Percentiles rank a stretch among this genome's conserved stretches.
phyloP scores from a whole-genome alignment of 2,113 vertebrate genomes.

The Pardalotus punctatus region DNA sequence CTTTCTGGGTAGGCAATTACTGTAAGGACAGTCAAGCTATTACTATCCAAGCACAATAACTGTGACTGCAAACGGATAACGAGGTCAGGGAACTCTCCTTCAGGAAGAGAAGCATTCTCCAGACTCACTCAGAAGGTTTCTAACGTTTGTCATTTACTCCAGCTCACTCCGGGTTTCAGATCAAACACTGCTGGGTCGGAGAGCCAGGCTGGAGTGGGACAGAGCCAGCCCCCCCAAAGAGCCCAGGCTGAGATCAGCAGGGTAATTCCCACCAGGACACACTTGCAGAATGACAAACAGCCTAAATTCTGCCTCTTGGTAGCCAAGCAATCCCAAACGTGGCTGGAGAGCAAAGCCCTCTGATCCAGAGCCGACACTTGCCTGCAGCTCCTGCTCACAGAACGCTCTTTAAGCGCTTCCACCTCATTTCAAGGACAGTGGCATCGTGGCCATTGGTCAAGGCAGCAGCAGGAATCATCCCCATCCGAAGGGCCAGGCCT shows the following conservation, averaged over 20 bases:
- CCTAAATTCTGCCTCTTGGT: neutral
- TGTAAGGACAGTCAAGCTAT: neutral
- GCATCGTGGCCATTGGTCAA: neutral
- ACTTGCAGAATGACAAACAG: neutral
- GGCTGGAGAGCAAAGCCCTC: neutral
- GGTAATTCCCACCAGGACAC: neutral
- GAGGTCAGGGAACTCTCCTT: neutral
- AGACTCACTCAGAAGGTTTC: neutral
- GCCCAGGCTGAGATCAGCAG: neutral
- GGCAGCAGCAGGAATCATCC: constrained; percentile 15
- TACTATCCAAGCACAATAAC: neutral
- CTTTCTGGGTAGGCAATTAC: neutral
- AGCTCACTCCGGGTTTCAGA: neutral
- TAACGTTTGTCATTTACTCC: neutral
- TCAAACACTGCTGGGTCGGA: neutral
- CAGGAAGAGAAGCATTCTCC: neutral
- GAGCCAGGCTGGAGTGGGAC: neutral
- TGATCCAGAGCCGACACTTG: neutral
- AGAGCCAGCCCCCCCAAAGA: neutral
- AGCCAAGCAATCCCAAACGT: neutral
- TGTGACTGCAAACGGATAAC: neutral
- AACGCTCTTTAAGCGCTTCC: neutral
- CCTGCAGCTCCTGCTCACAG: constrained; percentile 20
- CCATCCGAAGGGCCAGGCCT: neutral
- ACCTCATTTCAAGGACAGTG: constrained; percentile 19